A percentile compares a stretch with the other conserved stretches of the same genome.
Evolutionary conservation across 2,113 vertebrate genomes (phyloP).

Genomic region (Gavialis gangeticus): DNA sequence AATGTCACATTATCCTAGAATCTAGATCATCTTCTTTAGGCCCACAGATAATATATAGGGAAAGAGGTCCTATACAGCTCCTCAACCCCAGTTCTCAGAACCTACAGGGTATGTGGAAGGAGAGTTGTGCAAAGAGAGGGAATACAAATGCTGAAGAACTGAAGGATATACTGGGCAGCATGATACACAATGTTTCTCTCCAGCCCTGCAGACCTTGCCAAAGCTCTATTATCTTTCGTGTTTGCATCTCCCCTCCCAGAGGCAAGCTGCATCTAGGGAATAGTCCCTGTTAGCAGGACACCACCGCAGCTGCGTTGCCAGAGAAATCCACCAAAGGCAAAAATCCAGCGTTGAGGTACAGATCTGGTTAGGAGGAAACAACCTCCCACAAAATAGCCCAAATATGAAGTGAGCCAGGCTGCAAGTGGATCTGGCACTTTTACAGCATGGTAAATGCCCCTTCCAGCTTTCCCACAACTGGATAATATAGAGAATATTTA

Average conservation of each 20-base stretch:
- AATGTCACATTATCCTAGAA: background rate
- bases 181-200: background rate
- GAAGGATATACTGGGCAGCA: background rate
- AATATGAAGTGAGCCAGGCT: rapidly evolving
- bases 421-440: rapidly evolving
- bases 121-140: background rate
- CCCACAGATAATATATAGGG: no score
- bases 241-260: background rate
- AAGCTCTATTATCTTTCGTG: background rate
- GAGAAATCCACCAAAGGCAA: background rate
- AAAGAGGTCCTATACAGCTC: background rate
- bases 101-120: background rate
- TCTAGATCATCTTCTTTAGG: background rate
- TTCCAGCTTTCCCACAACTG: background rate
- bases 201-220: background rate
- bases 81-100: background rate
- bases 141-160: background rate
- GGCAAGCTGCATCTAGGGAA: background rate
- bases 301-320: background rate
- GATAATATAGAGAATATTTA: background rate
- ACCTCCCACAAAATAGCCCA: background rate
- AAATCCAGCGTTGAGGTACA: background rate
- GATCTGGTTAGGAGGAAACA: background rate
- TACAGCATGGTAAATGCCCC: background rate
- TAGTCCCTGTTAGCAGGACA: background rate